These are phyloP conservation scores for Acanthosepion esculentum DNA, from an alignment of 2,888 invertebrate species.

Conservation along the genomic window DNA sequence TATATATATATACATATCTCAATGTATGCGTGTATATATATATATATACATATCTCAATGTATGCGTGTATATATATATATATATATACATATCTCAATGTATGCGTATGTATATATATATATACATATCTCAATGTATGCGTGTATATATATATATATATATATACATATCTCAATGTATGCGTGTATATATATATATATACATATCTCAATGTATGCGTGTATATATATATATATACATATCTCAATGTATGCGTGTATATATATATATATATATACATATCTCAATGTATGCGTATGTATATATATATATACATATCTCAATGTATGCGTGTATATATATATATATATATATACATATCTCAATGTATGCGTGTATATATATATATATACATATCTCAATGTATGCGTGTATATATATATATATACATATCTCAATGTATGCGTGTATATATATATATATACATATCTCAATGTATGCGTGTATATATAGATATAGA, in stretches of 20 bases:
- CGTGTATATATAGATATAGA: not conserved
- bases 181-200: not conserved
- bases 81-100: not conserved
- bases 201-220: not conserved
- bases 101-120: not conserved
- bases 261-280: conserved; percentile 36
- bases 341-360: not conserved
- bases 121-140: not conserved
- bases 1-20: not conserved
- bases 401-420: not conserved
- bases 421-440: conserved; percentile 3
- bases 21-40: not conserved
- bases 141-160: not conserved
- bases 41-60: not conserved
- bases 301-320: not conserved
- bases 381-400: not conserved
- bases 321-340: not conserved
- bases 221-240: not conserved
- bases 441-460: not conserved
- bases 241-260: not conserved
- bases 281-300: not conserved
- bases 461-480: not conserved
- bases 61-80: conserved; percentile 8
- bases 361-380: not conserved
- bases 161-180: not conserved